These are phyloP conservation scores for Lutjanus argentimaculatus DNA, from an alignment of 2,797 vertebrate species.

Conservation along the genomic window DNA sequence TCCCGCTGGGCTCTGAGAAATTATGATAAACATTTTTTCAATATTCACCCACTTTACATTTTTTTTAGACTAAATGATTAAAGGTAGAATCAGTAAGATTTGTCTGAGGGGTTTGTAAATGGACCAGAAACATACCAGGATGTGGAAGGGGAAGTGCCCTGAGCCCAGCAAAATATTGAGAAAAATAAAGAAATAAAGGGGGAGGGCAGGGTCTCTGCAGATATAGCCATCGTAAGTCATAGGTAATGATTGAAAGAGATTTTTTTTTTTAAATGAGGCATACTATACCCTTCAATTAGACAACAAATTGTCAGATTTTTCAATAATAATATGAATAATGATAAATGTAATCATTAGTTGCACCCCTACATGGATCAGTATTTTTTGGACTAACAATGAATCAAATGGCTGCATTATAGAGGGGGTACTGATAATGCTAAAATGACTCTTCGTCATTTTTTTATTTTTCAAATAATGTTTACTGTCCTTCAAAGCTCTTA, in stretches of 20 bases:
- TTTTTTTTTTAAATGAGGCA: too few species aligned
- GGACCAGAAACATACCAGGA: too few species aligned
- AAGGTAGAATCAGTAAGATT: too few species aligned
- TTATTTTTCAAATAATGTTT: background rate
- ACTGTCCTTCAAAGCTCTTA: background rate
- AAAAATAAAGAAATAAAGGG: too few species aligned
- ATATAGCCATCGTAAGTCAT: too few species aligned
- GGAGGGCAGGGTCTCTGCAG: too few species aligned
- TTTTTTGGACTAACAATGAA: background rate
- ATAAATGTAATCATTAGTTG: background rate
- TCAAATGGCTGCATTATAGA: background rate
- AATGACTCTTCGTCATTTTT: background rate
- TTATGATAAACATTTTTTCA: background rate
- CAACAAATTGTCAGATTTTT: background rate
- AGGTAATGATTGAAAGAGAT: too few species aligned
- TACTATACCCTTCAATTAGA: too few species aligned
- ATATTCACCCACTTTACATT: background rate
- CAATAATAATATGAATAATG: background rate
- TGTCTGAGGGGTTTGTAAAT: too few species aligned
- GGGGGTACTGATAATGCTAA: background rate
- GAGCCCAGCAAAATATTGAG: too few species aligned
- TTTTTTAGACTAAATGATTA: too few species aligned
- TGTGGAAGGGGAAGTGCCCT: too few species aligned
- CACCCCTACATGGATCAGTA: background rate
- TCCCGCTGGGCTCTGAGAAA: background rate